Evolutionary conservation across 1,140 invertebrate genomes (phyloP), one percentile per base, ranked within the genome.

Genomic region (Aphis craccivora): DNA sequence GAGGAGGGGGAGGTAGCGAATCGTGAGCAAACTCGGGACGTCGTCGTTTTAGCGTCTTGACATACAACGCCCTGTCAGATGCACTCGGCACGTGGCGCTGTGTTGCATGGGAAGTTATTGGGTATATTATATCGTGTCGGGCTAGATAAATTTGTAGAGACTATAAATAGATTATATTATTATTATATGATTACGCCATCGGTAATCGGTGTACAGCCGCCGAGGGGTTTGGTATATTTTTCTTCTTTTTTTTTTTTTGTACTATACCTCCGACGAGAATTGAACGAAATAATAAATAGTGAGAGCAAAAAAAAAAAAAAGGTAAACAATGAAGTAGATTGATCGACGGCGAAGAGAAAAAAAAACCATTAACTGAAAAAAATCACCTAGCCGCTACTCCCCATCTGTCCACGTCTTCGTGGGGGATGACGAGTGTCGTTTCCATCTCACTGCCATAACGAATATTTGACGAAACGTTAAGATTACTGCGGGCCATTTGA

Each of bases 401-500:
- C 60, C 14, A n/a, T 11, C 30, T n/a, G 60, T 18, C 30, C 60
- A 2, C 60, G n/a, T n/a, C n/a, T n/a, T 35, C 2, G 9, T 11
- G n/a, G 30, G 30, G 14, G 11, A 18, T n/a, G 60, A 76, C 60
- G 30, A 76, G 30, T n/a, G 60, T n/a, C 14, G 60, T 18, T 76
- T 20, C 76, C 76, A 1, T 37, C 35, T 37, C 76, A 7, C 22
- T 14, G 1, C 25, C 83, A 30, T 4, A 23, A 84, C 83, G 40
- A 30, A 84, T 43, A 25, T 84, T 30, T 43, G 83, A 51, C 86
- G 45, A 48, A 51, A n/a, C 86, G 11, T 87, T 87, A 0, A 20
- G 86, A 87, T 87, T 87, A 87, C 60, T 87, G 35, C 55, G 11
- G 35, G 35, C 76, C 22, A 76, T 76, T 76, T n/a, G 60, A 76